A percentile compares a stretch with the other conserved stretches of the same genome.
Conservation (phyloP, 2,888 invertebrate genomes). For the Acanthoscelides obtectus region DNA sequence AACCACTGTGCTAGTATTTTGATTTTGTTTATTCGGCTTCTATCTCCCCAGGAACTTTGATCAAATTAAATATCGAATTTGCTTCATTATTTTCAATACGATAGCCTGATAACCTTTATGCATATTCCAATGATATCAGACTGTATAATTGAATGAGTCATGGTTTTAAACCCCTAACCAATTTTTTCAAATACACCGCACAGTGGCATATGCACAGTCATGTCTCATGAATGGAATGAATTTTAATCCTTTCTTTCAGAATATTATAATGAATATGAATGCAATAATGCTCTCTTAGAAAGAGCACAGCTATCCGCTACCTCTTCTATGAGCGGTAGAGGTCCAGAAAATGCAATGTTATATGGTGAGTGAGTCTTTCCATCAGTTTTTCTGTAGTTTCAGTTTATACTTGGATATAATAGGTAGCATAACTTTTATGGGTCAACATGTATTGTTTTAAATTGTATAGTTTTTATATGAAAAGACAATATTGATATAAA, state of each 20-base stretch:
- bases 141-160: neutral
- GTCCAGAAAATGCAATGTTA: slow-evolving; percentile 79
- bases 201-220: neutral
- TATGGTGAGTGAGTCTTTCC: slow-evolving; percentile 64
- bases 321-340: slow-evolving; percentile 73
- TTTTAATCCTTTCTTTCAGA: slow-evolving; percentile 28
- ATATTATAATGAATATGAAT: slow-evolving; percentile 66
- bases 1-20: too few species aligned
- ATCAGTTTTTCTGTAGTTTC: neutral
- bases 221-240: neutral
- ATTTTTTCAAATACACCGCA: neutral
- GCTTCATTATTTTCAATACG: slow-evolving; percentile 6
- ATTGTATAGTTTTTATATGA: too few species aligned
- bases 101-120: slow-evolving; percentile 3
- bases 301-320: slow-evolving; percentile 73
- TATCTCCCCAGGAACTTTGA: too few species aligned
- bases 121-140: too few species aligned
- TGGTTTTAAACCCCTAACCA: neutral
- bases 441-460: neutral
- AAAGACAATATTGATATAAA: too few species aligned
- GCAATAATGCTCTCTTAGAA: slow-evolving; percentile 73
- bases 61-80: neutral
- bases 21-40: too few species aligned
- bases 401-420: neutral
- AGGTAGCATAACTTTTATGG: slow-evolving; percentile 9